These are phyloP conservation scores for Ceratosolen fusciceps DNA, from an alignment of 1,140 invertebrate genomes.

Conservation along the genomic window DNA sequence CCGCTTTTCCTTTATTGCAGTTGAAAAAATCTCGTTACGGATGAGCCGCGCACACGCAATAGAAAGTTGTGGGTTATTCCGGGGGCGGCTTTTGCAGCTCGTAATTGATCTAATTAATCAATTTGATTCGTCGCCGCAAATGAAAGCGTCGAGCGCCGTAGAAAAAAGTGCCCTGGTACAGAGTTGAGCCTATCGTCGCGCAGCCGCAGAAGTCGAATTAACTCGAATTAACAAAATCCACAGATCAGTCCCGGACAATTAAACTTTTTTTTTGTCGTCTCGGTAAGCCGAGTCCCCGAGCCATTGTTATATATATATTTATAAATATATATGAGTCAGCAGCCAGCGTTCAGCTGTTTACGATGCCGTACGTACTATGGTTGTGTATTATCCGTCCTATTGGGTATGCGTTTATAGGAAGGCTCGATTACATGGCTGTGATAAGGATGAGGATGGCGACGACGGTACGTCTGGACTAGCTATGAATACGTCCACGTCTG, in stretches of 20 bases:
- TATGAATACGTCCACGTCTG: no score
- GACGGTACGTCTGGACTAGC: not conserved
- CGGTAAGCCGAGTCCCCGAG: no score
- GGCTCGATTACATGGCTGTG: no score
- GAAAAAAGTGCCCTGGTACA: not conserved
- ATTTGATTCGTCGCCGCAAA: not conserved
- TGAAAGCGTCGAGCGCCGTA: not conserved
- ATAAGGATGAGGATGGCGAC: no score
- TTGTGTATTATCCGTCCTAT: no score
- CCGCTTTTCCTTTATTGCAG: not conserved
- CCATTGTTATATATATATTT: no score
- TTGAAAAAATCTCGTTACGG: constrained; percentile 10
- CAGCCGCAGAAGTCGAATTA: constrained; percentile 1
- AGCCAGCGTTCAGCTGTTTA: no score
- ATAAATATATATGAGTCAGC: no score
- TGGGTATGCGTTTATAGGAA: no score
- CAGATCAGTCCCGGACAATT: constrained; percentile 6
- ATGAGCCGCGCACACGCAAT: not conserved
- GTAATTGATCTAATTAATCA: constrained; percentile 35
- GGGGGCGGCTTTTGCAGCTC: not conserved
- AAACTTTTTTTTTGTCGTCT: constrained; percentile 12
- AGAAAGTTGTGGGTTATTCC: not conserved
- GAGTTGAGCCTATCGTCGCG: not conserved
- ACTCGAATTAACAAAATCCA: constrained; percentile 35
- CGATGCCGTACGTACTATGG: no score